Conservation (phyloP, 2,888 invertebrate species). For the Tanypteryx hageni region DNA sequence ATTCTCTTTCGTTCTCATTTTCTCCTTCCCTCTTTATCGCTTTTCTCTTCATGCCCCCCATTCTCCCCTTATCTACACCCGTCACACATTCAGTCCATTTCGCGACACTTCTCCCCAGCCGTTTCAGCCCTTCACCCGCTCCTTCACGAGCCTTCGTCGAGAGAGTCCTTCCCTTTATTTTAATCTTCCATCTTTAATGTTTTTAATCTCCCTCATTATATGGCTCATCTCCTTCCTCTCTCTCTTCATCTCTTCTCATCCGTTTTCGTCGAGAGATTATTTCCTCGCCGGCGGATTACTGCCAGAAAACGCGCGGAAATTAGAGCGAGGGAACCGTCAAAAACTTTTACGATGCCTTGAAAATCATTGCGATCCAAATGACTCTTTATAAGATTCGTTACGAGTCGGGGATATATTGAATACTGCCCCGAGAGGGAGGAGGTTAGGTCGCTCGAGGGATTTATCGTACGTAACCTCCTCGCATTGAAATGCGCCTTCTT, state of each 20-base stretch:
- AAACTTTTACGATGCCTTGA: conserved; percentile 1
- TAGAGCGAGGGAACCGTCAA: neutral
- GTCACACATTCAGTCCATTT: no score
- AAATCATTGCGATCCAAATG: neutral
- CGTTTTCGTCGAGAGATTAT: neutral
- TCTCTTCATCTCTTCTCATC: neutral
- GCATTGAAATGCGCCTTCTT: neutral
- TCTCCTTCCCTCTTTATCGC: neutral
- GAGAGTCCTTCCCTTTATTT: neutral
- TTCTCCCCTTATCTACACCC: neutral
- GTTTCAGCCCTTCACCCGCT: neutral
- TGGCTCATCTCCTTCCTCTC: neutral
- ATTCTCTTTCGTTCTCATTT: neutral
- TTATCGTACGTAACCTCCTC: neutral
- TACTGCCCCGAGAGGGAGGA: neutral
- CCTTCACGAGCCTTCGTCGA: neutral
- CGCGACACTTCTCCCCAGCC: neutral
- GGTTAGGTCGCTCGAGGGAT: neutral
- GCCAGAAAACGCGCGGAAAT: neutral
- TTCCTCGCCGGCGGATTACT: neutral
- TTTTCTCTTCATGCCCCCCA: neutral
- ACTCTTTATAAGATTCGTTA: neutral
- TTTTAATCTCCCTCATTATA: neutral
- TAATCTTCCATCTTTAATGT: neutral
- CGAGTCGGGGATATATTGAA: conserved; percentile 1